Evolutionary conservation across 2,113 vertebrate genomes (phyloP), one percentile per base, ranked within the genome.

Genomic region (human): DNA sequence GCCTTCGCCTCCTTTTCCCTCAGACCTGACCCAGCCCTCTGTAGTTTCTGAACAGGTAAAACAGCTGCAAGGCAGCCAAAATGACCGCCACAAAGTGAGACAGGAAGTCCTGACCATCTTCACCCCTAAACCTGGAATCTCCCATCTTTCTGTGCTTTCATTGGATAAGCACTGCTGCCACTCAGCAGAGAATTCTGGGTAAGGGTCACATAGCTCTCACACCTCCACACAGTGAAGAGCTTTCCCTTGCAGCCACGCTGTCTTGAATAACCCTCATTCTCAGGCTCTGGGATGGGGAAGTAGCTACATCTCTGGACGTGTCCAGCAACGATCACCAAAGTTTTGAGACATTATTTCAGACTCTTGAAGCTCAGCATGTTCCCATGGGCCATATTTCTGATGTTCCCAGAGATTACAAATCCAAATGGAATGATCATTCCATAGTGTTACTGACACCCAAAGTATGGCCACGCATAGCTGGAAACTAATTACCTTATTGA

Each of bases 231-330:
- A 2, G 2, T 7, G 18, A 3, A 25, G 18, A 8, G 38, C 0
- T 0, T 38, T 38, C 0, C 1, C 13, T 2, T 8, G 1, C 23
- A 5, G 48, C 17, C 14, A 9, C 3, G 5, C 12, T 25, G 5
- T 23, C 7, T 23, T 4, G 7, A 8, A 7, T 20, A 10, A 14
- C 38, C 20, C 23, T 14, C 3, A 2, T 40, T 3, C 35, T 32
- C 40, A 2, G 30, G 18, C 40, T 20, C 38, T 11, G 25, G 7
- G 3, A 27, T 38, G 6, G 35, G 11, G 32, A 43, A 30, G 7
- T 6, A 23, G 20, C 8, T 6, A 7, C 8, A 30, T 68, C 9
- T 57, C 22, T 70, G 22, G 23, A 27, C 10, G 4, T 38, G 25
- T 81, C 20, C 64, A n/a, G 18, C 20, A 52, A 1, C 23, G 0